phyloP scores from a whole-genome alignment of 2,113 vertebrate species.

The Pungitius pungitius region DNA sequence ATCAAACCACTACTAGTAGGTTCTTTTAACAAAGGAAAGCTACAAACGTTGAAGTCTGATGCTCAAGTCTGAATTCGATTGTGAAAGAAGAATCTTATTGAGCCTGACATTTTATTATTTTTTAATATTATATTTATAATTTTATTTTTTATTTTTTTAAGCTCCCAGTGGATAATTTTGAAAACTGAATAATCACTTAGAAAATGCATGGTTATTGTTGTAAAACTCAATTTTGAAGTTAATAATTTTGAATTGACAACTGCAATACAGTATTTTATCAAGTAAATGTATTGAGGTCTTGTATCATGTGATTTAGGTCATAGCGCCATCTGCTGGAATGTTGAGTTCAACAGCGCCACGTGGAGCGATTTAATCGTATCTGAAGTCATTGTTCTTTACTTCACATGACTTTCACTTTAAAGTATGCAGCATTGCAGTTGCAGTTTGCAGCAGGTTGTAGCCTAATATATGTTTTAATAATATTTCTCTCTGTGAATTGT shows the following conservation, averaged over 20 bases:
- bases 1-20: background rate
- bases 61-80: background rate
- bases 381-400: background rate
- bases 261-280: no score
- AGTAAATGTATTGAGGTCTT: background rate
- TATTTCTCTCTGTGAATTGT: background rate
- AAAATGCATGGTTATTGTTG: background rate
- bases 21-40: background rate
- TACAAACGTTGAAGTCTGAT: background rate
- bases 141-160: no score
- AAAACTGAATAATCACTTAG: background rate
- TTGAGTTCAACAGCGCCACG: background rate
- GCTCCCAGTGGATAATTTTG: background rate
- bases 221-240: background rate
- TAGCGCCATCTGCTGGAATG: constrained; percentile 70
- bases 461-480: background rate
- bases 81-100: background rate
- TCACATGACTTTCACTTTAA: background rate
- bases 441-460: background rate
- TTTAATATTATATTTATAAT: no score
- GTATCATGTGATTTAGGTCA: constrained; percentile 25
- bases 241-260: background rate
- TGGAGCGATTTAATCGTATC: background rate
- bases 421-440: background rate
- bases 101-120: background rate